Base-by-base conservation (phyloP, 2,113 vertebrate genomes). In the Alligator mississippiensis region DNA sequence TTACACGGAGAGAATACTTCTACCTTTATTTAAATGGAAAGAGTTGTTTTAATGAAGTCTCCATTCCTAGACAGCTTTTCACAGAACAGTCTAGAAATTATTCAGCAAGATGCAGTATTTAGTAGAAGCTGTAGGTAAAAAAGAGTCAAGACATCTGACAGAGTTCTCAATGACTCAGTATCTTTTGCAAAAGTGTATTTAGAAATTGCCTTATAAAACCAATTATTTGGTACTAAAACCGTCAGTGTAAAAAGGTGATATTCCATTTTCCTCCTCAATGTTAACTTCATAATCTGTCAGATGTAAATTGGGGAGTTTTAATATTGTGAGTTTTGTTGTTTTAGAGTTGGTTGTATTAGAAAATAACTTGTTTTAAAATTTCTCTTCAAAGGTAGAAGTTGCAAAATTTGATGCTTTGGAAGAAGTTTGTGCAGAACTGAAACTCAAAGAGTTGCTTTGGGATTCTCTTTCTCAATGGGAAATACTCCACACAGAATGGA, bases 381-480 rank as follows among this genome's bases (percentile, higher is more conserved):
- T 92, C 30, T 87, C 77, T 90, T 92, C 89, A 82, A 92, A 99
- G 99, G 97, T 98, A 79, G 98, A 98, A 93, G 97, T 98, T 62
- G 98, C 98, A 54, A 98, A 97, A 88, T 99, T 98, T 93, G 98
- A 98, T 30, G 88, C 94, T 47, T 80, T 99, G 87, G 98, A 99
- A 85, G 98, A 98, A 96, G 96, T 98, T 61, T 95, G 92, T 85
- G 93, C 97, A 60, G 98, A 98, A 59, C 91, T 99, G 79, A 98
- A 97, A 88, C 98, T 99, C 75, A 99, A 98, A 62, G 96, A 98
- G 27, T 96, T 99, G 82, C 97, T 99, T 28, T 99, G 98, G 99
- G 96, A 98, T 90, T 98, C 98, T 81, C 59, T 98, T 58, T 96
- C 97, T 76, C 97, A 99, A 79, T 98, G 98, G 99, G 98, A 98